Base-by-base conservation (phyloP, 2,797 vertebrate species). In the Jordanella pulchra region DNA sequence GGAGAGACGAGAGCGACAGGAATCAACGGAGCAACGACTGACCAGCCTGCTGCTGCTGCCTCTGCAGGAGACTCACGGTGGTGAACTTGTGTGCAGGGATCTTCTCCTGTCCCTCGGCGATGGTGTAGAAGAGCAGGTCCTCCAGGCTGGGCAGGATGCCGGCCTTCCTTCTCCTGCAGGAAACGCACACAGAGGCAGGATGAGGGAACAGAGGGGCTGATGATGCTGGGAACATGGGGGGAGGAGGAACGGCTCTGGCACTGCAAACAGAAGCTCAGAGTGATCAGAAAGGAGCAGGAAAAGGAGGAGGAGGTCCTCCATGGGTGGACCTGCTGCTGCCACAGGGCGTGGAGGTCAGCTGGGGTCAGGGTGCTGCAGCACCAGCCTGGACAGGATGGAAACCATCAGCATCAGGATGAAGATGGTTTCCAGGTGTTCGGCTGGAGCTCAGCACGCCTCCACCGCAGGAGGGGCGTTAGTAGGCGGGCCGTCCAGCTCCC, bases 71-170 rank as follows among this genome's bases (percentile, higher is more conserved):
- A 73, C 79, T 96, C 95, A 99, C 97, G 78, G 97, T 98, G 91
- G 97, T 98, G 89, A 99, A 99, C 76, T 98, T 99, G 92, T 99
- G 97, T n/a, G 97, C 97, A 0, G 97, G 97, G 91, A 99, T 99
- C 90, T 96, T 98, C 82, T 99, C 97, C 91, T 98, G 97, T 79
- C 97, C 97, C 92, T 98, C 97, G 48, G 97, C 98, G 85, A 99
- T 99, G 77, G 98, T 99, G 93, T 99, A 99, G 92, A 99, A 99
- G 74, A 99, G 95, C 58, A 99, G 95, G 91, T 99, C 98, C 91
- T 99, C 98, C 92, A 99, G 95, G 67, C 97, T 99, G 87, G 96
- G 97, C 84, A 97, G 93, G 77, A 97, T 95, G 86, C 97, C 97
- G 65, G 96, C 96, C 84, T 98, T 97, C 68, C 94, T 93, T 95